Conservation (phyloP, 2,888 invertebrate genomes). For the Drosophila infuscata region DNA sequence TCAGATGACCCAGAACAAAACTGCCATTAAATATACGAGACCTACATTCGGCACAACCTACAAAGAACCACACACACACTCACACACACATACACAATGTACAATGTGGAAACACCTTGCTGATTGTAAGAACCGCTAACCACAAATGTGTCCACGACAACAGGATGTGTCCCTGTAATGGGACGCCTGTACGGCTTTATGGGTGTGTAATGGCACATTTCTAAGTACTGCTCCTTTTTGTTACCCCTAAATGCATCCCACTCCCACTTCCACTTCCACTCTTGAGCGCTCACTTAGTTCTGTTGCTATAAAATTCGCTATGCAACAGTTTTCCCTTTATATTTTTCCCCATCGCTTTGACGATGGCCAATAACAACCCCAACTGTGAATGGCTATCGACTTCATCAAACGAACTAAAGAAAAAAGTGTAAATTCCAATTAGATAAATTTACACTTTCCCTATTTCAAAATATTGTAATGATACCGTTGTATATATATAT, state of each 20-base stretch:
- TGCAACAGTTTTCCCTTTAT: conserved; percentile 37
- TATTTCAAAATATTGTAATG: not conserved
- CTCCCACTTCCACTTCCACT: not conserved
- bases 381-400: not conserved
- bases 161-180: not conserved
- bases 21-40: conserved; percentile 57
- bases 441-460: not conserved
- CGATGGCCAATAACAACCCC: conserved; percentile 8
- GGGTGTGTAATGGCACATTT: conserved; percentile 13
- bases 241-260: not conserved
- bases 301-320: conserved; percentile 45
- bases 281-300: conserved; percentile 8
- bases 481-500: not conserved
- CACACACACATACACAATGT: conserved; percentile 13
- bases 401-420: not conserved
- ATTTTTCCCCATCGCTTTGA: conserved; percentile 19
- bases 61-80: conserved; percentile 14
- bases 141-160: conserved; percentile 20
- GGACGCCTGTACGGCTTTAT: conserved; percentile 1
- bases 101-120: conserved; percentile 32
- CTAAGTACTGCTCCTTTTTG: conserved; percentile 14
- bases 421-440: not conserved
- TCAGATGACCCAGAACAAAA: conserved; percentile 63
- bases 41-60: conserved; percentile 21
- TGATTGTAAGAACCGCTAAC: conserved; percentile 46